Evolutionary conservation across 2,888 invertebrate species (phyloP), one percentile per base, ranked within the genome.

Genomic region (Drosophila mettleri): DNA sequence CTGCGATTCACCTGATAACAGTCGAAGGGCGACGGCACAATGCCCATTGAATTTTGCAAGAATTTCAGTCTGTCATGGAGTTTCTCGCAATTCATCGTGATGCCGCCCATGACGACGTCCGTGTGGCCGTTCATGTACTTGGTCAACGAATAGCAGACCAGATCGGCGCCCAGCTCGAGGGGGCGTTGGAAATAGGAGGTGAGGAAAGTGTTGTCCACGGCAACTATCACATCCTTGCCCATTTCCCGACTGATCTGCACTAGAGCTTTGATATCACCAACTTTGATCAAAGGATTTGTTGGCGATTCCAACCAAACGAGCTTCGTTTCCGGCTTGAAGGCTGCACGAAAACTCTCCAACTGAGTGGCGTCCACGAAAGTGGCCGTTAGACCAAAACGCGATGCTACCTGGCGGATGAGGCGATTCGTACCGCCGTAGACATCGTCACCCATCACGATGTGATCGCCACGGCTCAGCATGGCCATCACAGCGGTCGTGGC

Each of bases 91-190:
- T 95, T 97, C 3, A 96, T 94, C 29, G 96, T 93, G 7, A 96
- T 94, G 16, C 97, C 96, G 4, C 99, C 99, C 99, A 99, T 99
- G 7, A 99, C 95, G 22, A 98, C 96, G 93, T 99, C 99, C 0
- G 97, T 96, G 93, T 99, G 99, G 0, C 99, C 99, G 92, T 99
- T 99, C 95, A 99, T 97, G 91, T 99, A 99, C 92, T 99, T 99
- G 0, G 98, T 98, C 59, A 98, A 90, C 0, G 99, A 99, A 92
- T 99, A 98, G 82, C 97, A 93, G 2, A 96, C 96, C 57, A 99
- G 93, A 91, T 99, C 98, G 1, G 97, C 98, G 1, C 99, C 99
- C 33, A 98, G 93, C 24, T 95, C 95, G 59, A 99, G 92, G 1
- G 99, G 99, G 66, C 95, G 94, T 95, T 99, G 97, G 77, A 97